Evolutionary conservation across 1,140 invertebrate species (phyloP).

Genomic region (Phenacoccus solenopsis): DNA sequence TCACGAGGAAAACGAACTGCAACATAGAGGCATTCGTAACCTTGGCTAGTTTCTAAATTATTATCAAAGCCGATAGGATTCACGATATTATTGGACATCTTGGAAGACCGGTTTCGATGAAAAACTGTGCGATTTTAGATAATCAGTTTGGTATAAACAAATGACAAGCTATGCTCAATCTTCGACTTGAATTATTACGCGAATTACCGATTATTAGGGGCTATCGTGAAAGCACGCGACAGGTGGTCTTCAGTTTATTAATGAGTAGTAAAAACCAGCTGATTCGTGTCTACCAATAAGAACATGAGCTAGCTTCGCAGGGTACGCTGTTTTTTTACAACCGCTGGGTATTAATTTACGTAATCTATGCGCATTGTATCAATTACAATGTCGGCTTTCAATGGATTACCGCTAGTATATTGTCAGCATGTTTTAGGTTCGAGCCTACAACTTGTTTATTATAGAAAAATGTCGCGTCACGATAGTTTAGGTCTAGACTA

Average conservation of each 20-base stretch:
- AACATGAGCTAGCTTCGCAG: too few relatives aligned
- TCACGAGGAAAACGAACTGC: too few relatives aligned
- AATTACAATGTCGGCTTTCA: too few relatives aligned
- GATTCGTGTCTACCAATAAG: not conserved
- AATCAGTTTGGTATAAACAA: not conserved
- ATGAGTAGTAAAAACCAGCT: not conserved
- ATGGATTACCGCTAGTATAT: too few relatives aligned
- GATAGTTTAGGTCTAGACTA: too few relatives aligned
- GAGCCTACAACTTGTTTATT: too few relatives aligned
- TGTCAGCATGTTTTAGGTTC: too few relatives aligned
- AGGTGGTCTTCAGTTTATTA: not conserved
- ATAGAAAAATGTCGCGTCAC: too few relatives aligned
- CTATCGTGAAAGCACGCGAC: not conserved
- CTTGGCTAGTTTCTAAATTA: not conserved
- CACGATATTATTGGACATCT: not conserved
- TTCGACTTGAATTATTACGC: not conserved
- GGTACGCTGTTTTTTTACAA: too few relatives aligned
- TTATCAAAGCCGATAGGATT: not conserved
- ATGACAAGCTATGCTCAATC: not conserved
- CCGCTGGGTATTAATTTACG: too few relatives aligned
- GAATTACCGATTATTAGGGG: not conserved
- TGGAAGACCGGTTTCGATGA: not conserved
- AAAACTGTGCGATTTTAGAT: not conserved
- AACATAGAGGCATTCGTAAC: too few relatives aligned
- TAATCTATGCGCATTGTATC: too few relatives aligned